Evolutionary conservation across 2,113 vertebrate species (phyloP), one percentile per base, ranked within the genome.

Genomic region (Cinclus mexicanus): DNA sequence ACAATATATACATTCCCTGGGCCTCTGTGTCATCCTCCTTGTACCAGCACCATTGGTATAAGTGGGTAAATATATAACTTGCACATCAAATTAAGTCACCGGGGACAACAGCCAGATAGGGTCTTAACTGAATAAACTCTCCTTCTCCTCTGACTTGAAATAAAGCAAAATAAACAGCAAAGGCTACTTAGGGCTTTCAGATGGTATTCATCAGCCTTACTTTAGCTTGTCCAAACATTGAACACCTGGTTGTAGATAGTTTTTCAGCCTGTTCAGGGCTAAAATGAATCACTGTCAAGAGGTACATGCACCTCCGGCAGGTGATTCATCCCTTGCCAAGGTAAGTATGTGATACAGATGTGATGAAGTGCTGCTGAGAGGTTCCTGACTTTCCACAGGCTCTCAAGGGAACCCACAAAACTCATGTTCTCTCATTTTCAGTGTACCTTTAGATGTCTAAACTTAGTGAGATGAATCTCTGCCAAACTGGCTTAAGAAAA

Each of bases 321-420:
- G 90, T 83, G 85, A 94, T 83, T 94, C 50, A 92, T 95, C 93
- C 71, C 29, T 89, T 86, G 90, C 86, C 92, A 96, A 69, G 46
- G 37, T 80, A 80, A 77, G n/a, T 55, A 74, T 86, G 49, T 63
- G 50, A 74, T 74, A 63, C 78, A 95, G 85, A 92, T 90, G 76
- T 90, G 85, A 86, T 77, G 76, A 95, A 95, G 71, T 95, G 92
- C 74, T 95, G 61, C 70, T 81, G 88, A 93, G 86, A 74, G 46
- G 44, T 67, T 77, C 46, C 64, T 86, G 94, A 65, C 85, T 90
- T 93, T 79, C 42, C 75, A 74, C 15, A 69, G 46, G 12, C 25
- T 83, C 94, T 86, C 79, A 39, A 70, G 82, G 82, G 92, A 93
- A 33, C 35, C 8, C n/a, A 46, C 41, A 63, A 29, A 90, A 61